Evolutionary conservation across 2,113 vertebrate genomes (phyloP), one percentile per base, ranked within the genome.

Genomic region (Dendrocopos noguchii): DNA sequence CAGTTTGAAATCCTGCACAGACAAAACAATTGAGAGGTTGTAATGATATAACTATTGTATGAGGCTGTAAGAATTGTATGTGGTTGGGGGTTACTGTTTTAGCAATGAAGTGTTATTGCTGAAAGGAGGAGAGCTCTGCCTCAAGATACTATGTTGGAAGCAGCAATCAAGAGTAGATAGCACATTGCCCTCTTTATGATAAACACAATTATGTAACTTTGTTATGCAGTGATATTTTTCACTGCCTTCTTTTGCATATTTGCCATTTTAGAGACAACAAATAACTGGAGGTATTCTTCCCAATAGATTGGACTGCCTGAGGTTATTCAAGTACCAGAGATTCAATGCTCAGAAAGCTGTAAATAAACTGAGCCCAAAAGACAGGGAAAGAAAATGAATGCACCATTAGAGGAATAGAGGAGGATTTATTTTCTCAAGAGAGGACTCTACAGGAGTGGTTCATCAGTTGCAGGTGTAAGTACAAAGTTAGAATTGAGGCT

Each of bases 311-410:
- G 65, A 47, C 80, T 88, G 90, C 90, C 76, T 83, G 56, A 74
- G 36, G 72, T 80, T 93, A 65, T 82, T 91, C 80, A 67, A n/a
- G 11, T 80, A 31, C 11, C 25, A 60, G 68, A 80, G 28, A 68
- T 20, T 75, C 53, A 78, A 2, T 78, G 53, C 70, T 78, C 65
- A 59, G 57, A 80, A 84, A 86, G 47, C 22, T 93, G 91, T 83
- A 94, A 80, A 93, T 78, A 91, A 90, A 75, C 36, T 66, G 67
- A 91, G 22, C 17, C 19, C n/a, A 77, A 71, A 68, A 46, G 50
- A 73, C 94, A 75, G 36, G 61, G 46, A 59, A 39, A 53, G 53
- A 76, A 95, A 75, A 53, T 1, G 4, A 87, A 82, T 31, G 33
- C 9, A 42, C 33, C 46, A 15, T 84, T 79, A 77, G 64, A 84